Base-by-base conservation (phyloP, 2,113 vertebrate genomes). In the Pituophis catenifer region DNA sequence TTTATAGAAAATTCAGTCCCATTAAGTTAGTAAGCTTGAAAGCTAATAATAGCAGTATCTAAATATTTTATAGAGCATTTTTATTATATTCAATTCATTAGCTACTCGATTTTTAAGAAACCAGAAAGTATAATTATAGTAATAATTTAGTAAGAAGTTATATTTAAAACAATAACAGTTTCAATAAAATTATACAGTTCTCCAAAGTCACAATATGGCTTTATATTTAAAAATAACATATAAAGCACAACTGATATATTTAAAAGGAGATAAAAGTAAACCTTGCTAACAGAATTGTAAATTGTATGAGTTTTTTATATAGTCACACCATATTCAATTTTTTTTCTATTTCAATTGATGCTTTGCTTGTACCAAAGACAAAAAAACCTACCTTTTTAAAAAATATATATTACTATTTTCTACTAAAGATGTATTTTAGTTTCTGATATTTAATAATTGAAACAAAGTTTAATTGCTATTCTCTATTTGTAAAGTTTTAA, bases 291-390 rank as follows among this genome's bases (percentile, higher is more conserved):
- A 19, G 94, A 75, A 89, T 54, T 91, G 93, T 94, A 52, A 89
- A 8, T 85, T 95, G 48, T n/a, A 85, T 93, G 26, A 24, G 93
- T 94, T 86, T 90, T 97, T 93, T 90, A 15, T 90, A 90, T 87
- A 89, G 58, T 90, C 33, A 89, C 44, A 86, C 55, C 95, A 62
- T 57, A 93, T 90, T 94, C 88, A 91, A 88, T 95, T 91, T 94
- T 91, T 94, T 96, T 93, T 93, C 93, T 33, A 2, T 50, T 92
- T 2, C 52, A 33, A 23, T 94, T 97, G 96, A 97, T 95, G 88
- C 96, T 95, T 92, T 95, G 95, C 92, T 97, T 98, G 97, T 95
- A 92, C 92, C 95, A 96, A 29, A 52, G 93, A 96, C 95, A 95
- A 96, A 95, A 95, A 81, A 88, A 88, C 13, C n/a, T 50, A 89